Base-by-base conservation (phyloP, 2,797 vertebrate genomes). In the Dendrocincla tyrannina region DNA sequence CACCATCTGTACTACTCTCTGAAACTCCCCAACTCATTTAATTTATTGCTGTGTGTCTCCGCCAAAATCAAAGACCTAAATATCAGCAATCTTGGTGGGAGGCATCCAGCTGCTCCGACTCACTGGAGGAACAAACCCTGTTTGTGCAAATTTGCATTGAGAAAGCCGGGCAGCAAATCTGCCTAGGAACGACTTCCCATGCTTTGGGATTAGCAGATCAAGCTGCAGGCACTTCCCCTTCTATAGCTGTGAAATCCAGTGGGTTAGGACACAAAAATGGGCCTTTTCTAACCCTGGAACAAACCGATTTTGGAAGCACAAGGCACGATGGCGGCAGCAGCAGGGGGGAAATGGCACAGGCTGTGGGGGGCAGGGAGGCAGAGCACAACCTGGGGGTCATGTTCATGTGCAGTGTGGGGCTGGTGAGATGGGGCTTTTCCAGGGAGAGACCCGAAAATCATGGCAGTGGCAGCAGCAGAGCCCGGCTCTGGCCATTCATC, bases 271-370 rank as follows among this genome's bases (percentile, higher is more conserved):
- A 90, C 50, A 86, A 76, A 92, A 93, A 70, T 0, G 56, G 30
- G 49, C 39, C 72, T 93, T 96, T 95, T 88, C 93, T 96, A 94
- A 93, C 56, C 52, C 81, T 88, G 92, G 92, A 95, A 97, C 96
- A 5, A 94, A 97, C 28, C 17, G 49, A 97, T 96, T 96, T 95
- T 4, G 56, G 91, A 63, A 92, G 77, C 52, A 6, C 13, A 39
- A 3, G 0, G 86, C 82, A 44, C 30, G 0, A 27, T 3, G 2
- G 73, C 28, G 2, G 42, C 17, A 1, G 58, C 67, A 64, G 87
- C 25, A 13, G 0, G 94, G 91, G 89, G 91, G 82, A 49, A 53
- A 7, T 0, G 74, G 77, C 52, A 52, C 73, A 2, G 4, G 69
- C 49, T 18, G 47, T 1, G 5, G 39, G 3, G 2, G 46, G 24